These are phyloP conservation scores for Lacanobia wlatinum DNA, from an alignment of 2,888 invertebrate species.

Conservation along the genomic window DNA sequence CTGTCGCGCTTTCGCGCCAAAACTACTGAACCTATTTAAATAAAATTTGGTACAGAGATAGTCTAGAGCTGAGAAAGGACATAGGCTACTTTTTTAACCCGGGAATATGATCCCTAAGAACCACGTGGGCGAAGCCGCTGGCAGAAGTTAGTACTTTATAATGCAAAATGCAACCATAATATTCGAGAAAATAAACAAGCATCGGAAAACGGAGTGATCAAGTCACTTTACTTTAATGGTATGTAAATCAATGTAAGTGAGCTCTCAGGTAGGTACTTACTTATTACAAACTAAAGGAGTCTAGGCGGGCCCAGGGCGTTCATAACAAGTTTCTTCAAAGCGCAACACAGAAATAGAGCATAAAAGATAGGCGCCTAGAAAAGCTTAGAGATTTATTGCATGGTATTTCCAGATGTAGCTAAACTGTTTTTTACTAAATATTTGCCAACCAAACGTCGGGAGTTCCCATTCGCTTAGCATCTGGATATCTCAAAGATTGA, in stretches of 20 bases:
- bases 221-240: background rate
- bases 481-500: no score
- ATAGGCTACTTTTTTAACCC: no score
- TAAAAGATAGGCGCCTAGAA: conserved; percentile 28
- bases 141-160: no score
- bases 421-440: conserved; percentile 11
- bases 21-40: no score
- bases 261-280: background rate
- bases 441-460: conserved; percentile 1
- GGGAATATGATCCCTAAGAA: no score
- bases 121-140: no score
- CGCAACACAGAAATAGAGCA: conserved; percentile 28
- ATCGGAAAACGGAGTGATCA: background rate
- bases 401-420: conserved; percentile 31
- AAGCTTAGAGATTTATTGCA: conserved; percentile 26
- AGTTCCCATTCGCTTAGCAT: background rate
- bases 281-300: background rate
- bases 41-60: no score
- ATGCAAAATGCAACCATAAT: background rate
- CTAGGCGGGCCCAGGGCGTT: conserved; percentile 6
- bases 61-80: no score
- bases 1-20: no score
- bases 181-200: background rate
- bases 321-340: conserved; percentile 26
- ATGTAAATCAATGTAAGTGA: background rate